A percentile compares a stretch with the other conserved stretches of the same genome.
Evolutionary conservation across 1,140 invertebrate genomes (phyloP).

Genomic region (Drosophila kepulauana): DNA sequence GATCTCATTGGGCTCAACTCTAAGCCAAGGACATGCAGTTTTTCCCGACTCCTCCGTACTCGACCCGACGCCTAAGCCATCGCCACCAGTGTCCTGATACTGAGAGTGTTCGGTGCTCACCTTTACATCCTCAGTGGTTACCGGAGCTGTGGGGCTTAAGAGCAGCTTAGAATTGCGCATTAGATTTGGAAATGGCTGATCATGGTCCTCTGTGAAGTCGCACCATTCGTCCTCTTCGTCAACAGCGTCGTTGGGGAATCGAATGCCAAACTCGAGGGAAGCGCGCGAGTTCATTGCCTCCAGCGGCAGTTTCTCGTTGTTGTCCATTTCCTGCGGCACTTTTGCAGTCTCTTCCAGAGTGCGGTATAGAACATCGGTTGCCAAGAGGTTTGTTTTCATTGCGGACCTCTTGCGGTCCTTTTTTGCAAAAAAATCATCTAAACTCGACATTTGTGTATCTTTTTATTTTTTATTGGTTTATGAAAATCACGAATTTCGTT

Average conservation of each 20-base stretch:
- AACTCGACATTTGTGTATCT: conserved; percentile 52
- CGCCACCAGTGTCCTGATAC: conserved; percentile 51
- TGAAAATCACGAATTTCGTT: conserved; percentile 48
- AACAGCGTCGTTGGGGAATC: conserved; percentile 27
- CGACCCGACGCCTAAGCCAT: conserved; percentile 55
- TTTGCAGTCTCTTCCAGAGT: conserved; percentile 64
- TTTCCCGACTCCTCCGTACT: neutral
- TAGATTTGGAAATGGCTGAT: conserved; percentile 36
- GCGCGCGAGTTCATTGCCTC: conserved; percentile 16
- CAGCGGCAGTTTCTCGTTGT: conserved; percentile 15
- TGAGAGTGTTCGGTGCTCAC: conserved; percentile 14
- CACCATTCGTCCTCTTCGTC: conserved; percentile 65
- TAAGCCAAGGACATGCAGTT: conserved; percentile 57
- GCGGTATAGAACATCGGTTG: conserved; percentile 67
- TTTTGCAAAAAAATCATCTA: conserved; percentile 75
- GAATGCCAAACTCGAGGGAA: conserved; percentile 40
- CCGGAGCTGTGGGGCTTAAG: conserved; percentile 3
- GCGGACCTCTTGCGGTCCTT: conserved; percentile 62
- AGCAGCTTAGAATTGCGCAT: conserved; percentile 20
- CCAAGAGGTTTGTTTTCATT: conserved; percentile 66
- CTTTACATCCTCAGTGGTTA: neutral
- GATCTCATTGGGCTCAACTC: conserved; percentile 13
- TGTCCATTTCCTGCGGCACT: conserved; percentile 17
- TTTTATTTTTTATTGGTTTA: conserved; percentile 35
- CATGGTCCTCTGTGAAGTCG: conserved; percentile 66